Evolutionary conservation across 2,888 invertebrate genomes (phyloP).

Genomic region (Teleogryllus oceanicus): DNA sequence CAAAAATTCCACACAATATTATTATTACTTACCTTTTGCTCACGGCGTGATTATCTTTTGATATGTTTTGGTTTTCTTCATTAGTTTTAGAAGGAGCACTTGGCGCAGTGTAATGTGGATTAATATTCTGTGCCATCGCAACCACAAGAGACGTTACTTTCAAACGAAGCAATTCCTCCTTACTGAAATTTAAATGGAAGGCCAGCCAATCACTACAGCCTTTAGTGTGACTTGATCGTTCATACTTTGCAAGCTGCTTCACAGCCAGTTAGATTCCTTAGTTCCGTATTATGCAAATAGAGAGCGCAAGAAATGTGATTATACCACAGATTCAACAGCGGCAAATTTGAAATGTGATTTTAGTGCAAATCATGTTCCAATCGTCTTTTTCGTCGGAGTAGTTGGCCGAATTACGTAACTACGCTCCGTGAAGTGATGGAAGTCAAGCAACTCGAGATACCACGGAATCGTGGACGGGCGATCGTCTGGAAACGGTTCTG

Average conservation of each 20-base stretch:
- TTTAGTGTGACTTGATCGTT: neutral
- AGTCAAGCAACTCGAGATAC: too few relatives aligned
- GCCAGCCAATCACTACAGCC: slow-evolving; percentile 28
- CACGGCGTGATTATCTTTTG: slow-evolving; percentile 80
- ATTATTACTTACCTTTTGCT: slow-evolving; percentile 71
- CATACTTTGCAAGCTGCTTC: neutral
- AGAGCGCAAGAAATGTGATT: neutral
- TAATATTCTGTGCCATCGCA: slow-evolving; percentile 81
- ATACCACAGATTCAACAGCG: neutral
- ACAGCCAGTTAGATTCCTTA: neutral
- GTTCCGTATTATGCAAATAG: neutral
- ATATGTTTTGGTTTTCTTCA: slow-evolving; percentile 69
- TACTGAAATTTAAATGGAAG: slow-evolving; percentile 27
- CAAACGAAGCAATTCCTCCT: slow-evolving; percentile 24
- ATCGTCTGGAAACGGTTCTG: too few relatives aligned
- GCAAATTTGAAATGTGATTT: neutral
- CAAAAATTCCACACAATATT: neutral
- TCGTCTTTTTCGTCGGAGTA: too few relatives aligned
- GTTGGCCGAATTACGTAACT: too few relatives aligned
- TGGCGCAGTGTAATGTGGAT: slow-evolving; percentile 72
- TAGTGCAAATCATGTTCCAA: neutral
- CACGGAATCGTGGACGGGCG: too few relatives aligned
- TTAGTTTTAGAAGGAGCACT: slow-evolving; percentile 72
- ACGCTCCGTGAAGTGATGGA: too few relatives aligned
- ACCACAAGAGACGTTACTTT: slow-evolving; percentile 12